Percentiles rank a stretch among this genome's conserved stretches.
Evolutionary conservation across 1,140 invertebrate species (phyloP).

Genomic region (Drosophila oshimai): DNA sequence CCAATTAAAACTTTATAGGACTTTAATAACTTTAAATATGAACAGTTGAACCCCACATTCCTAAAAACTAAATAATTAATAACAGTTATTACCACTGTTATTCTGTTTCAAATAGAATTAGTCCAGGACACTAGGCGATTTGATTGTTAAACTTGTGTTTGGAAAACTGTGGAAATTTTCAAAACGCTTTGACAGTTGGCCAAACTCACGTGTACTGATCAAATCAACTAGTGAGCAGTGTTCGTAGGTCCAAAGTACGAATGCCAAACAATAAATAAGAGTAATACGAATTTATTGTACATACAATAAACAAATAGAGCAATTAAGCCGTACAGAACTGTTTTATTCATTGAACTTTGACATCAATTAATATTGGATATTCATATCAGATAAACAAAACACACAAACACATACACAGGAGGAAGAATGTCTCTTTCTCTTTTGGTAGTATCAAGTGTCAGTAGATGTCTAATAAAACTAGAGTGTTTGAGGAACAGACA

Average conservation of each 20-base stretch:
- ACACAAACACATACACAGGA: slow-evolving; percentile 7
- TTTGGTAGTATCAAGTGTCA: no score
- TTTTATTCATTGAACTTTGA: slow-evolving; percentile 30
- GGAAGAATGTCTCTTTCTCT: no score
- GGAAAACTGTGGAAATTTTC: not conserved
- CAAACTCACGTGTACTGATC: not conserved
- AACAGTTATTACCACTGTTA: slow-evolving; percentile 24
- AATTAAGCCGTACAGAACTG: slow-evolving; percentile 40
- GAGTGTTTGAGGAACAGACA: no score
- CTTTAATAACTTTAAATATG: slow-evolving; percentile 1
- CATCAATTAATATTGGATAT: not conserved
- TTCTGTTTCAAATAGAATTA: slow-evolving; percentile 24
- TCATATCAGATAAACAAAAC: slow-evolving; percentile 7
- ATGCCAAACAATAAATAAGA: slow-evolving; percentile 70
- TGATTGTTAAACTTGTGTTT: not conserved
- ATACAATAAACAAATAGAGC: slow-evolving; percentile 58
- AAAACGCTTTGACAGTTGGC: not conserved
- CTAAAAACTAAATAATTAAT: no score
- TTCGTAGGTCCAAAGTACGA: slow-evolving; percentile 38
- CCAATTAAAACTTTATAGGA: slow-evolving; percentile 6
- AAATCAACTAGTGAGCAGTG: slow-evolving; percentile 13
- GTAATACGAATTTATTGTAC: slow-evolving; percentile 75
- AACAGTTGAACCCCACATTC: slow-evolving; percentile 13
- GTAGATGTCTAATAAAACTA: no score
- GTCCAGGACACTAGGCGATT: slow-evolving; percentile 11